Evolutionary conservation across 1,140 invertebrate genomes (phyloP), one percentile per base, ranked within the genome.

Genomic region (Argopecten irradians): DNA sequence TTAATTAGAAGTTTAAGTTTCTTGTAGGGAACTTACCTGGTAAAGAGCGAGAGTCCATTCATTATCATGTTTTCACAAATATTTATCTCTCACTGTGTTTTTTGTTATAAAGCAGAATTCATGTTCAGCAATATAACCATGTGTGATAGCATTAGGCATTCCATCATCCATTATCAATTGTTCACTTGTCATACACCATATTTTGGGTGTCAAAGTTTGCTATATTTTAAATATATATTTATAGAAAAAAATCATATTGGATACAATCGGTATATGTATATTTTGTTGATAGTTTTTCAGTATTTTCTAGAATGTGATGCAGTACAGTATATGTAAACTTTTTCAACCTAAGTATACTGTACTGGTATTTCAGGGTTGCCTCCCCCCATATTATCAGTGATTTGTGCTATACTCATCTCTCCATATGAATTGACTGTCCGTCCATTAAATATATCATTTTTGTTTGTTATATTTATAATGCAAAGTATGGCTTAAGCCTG

Each of bases 41-140:
- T n/a, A n/a, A n/a, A n/a, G 28, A 71, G 55, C 28, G 55, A 71
- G 55, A 28, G n/a, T 71, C 22, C 22, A 8, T 28, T 71, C 55
- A 71, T 71, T 71, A 71, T 71, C 55, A 28, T 71, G 55, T 71
- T 71, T 71, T 11, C 55, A 71, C 55, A 71, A 71, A n/a, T 71
- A 71, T 28, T 28, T 71, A 71, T 71, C 55, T 71, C 1, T 71
- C 55, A 7, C 28, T n/a, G 55, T 71, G 55, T 71, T 71, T 71
- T 28, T 71, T n/a, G 11, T 3, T 16, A 71, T 28, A 8, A 71
- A 71, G 22, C 55, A 71, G 55, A 28, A 71, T 71, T 71, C 55
- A 5, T 71, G 55, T 71, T 71, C 1, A 71, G 55, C 55, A 71
- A 71, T 71, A 71, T n/a, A n/a, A 11, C 43, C 43, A 46, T 46